These are phyloP conservation scores for Ceratoteleas bidentatus DNA, from an alignment of 1,140 invertebrate species.

Conservation along the genomic window DNA sequence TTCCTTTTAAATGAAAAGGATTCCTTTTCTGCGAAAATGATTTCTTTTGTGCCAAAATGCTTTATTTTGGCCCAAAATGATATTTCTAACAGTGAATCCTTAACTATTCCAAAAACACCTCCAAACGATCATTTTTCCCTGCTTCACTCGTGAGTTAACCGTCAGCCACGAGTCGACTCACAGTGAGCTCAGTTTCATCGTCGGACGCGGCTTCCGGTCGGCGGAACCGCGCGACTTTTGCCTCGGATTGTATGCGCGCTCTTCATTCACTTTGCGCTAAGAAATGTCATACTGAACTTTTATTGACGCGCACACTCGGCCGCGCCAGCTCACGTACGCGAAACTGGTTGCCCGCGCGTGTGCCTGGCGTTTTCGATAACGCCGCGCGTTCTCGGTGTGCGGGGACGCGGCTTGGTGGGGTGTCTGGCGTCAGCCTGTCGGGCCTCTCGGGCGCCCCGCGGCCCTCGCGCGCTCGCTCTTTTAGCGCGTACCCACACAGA, in stretches of 20 bases:
- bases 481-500: too few species aligned
- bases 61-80: too few species aligned
- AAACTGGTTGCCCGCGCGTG: not conserved
- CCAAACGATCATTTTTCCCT: too few species aligned
- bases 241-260: conserved; percentile 50
- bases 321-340: not conserved
- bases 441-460: conserved; percentile 71
- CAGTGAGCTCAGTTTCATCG: too few species aligned
- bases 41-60: too few species aligned
- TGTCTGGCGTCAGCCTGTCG: conserved; percentile 77
- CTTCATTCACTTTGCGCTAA: conserved; percentile 49
- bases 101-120: too few species aligned
- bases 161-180: too few species aligned
- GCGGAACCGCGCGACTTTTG: conserved; percentile 37
- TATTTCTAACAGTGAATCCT: too few species aligned
- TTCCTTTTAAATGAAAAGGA: too few species aligned
- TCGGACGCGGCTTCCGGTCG: not conserved
- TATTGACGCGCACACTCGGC: conserved; percentile 15
- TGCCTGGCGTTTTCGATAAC: conserved; percentile 7
- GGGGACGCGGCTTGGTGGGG: conserved; percentile 70
- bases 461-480: conserved; percentile 11
- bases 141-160: too few species aligned
- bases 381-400: conserved; percentile 17
- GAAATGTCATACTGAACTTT: conserved; percentile 59
- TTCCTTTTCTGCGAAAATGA: too few species aligned